phyloP scores from a whole-genome alignment of 2,888 invertebrate species.

The Leucophenga montana region DNA sequence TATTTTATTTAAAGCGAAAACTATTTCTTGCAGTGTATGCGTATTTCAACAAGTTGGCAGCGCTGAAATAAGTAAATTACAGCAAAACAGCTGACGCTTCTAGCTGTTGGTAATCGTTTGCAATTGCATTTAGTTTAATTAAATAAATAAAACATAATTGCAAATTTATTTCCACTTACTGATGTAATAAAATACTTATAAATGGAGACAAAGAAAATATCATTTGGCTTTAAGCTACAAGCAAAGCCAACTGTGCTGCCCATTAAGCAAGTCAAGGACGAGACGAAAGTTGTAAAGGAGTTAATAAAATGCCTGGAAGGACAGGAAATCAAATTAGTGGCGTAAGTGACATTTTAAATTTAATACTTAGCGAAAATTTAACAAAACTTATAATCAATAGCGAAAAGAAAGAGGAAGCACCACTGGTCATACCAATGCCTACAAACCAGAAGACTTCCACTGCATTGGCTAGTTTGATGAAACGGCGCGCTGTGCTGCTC shows the following conservation, averaged over 20 bases:
- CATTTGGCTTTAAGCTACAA: constrained; percentile 84
- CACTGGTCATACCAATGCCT: constrained; percentile 80
- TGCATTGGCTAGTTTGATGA: constrained; percentile 72
- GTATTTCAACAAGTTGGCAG: background rate
- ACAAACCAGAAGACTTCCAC: constrained; percentile 76
- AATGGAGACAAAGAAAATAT: constrained; percentile 83
- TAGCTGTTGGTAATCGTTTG: constrained; percentile 49
- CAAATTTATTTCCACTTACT: background rate
- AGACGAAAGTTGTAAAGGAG: constrained; percentile 75
- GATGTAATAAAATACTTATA: background rate
- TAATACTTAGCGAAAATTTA: background rate
- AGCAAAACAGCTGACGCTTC: constrained; percentile 43
- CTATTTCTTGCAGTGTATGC: background rate
- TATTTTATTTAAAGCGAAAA: too few species aligned
- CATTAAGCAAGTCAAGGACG: constrained; percentile 69
- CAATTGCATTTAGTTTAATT: constrained; percentile 40
- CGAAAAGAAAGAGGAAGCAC: constrained; percentile 73
- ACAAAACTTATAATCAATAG: constrained; percentile 66
- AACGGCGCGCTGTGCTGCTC: constrained; percentile 65
- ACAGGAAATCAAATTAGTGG: constrained; percentile 83
- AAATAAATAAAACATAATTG: background rate
- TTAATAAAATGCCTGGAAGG: constrained; percentile 86
- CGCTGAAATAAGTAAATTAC: background rate
- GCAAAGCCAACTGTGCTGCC: constrained; percentile 75
- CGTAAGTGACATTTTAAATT: constrained; percentile 75